A percentile compares a stretch with the other conserved stretches of the same genome.
These are phyloP conservation scores for Leptinotarsa lineolata DNA, from an alignment of 1,140 invertebrate species.

Conservation along the genomic window DNA sequence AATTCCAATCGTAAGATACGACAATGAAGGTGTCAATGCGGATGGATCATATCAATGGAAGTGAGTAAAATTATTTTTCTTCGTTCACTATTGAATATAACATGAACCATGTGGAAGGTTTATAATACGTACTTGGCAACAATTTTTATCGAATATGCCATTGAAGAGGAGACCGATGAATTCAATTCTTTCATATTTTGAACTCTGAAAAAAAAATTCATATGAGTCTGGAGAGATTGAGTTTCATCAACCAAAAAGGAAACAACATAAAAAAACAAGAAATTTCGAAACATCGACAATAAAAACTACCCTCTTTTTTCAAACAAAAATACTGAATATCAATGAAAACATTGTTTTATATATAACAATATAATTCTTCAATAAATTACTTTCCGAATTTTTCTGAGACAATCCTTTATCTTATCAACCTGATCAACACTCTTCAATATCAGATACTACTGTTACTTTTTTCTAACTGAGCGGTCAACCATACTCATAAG, in stretches of 20 bases:
- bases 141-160: neutral
- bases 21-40: constrained; percentile 34
- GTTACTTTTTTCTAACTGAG: neutral
- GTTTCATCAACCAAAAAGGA: too few relatives aligned
- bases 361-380: neutral
- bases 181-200: neutral
- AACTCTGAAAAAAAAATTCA: too few relatives aligned
- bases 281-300: too few relatives aligned
- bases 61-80: constrained; percentile 15
- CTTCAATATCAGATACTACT: neutral
- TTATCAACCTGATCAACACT: neutral
- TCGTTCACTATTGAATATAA: neutral
- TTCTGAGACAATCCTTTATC: neutral
- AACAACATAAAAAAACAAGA: too few relatives aligned
- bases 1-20: constrained; percentile 32
- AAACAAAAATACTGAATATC: too few relatives aligned
- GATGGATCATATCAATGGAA: constrained; percentile 36
- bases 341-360: too few relatives aligned
- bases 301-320: too few relatives aligned
- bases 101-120: too few relatives aligned
- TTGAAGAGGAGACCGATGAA: neutral
- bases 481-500: neutral
- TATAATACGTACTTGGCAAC: too few relatives aligned
- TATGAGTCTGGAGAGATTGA: too few relatives aligned
- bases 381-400: neutral